Conservation (phyloP, 2,888 invertebrate species). For the Suillia variegata region DNA sequence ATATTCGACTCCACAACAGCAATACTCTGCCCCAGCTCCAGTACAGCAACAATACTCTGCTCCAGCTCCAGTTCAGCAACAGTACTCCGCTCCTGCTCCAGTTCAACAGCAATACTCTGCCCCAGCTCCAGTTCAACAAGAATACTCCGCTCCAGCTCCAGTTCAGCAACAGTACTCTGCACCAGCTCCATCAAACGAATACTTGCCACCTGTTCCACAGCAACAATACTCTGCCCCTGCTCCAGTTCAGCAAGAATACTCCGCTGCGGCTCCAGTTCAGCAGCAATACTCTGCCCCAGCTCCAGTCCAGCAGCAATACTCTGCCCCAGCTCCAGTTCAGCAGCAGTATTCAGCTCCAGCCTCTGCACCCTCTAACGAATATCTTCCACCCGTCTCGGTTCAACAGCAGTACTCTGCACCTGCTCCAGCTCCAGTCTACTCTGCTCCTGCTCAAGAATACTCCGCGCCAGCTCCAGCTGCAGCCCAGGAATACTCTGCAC, state of each 20-base stretch:
- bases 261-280: slow-evolving; percentile 12
- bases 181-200: slow-evolving; percentile 15
- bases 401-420: slow-evolving; percentile 20
- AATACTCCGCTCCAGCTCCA: slow-evolving; percentile 16
- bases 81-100: slow-evolving; percentile 27
- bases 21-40: slow-evolving; percentile 23
- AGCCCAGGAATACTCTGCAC: slow-evolving; percentile 12
- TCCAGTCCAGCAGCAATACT: slow-evolving; percentile 9
- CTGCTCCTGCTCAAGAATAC: slow-evolving; percentile 19
- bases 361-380: slow-evolving; percentile 13
- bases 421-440: slow-evolving; percentile 22
- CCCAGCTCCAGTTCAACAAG: slow-evolving; percentile 16
- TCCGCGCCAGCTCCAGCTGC: slow-evolving; percentile 29
- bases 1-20: slow-evolving; percentile 27
- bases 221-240: slow-evolving; percentile 28
- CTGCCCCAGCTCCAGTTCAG: slow-evolving; percentile 12
- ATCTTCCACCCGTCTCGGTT: slow-evolving; percentile 7
- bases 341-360: slow-evolving; percentile 23
- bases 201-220: slow-evolving; percentile 19
- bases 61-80: slow-evolving; percentile 21
- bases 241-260: slow-evolving; percentile 7
- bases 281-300: slow-evolving; percentile 17
- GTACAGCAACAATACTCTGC: slow-evolving; percentile 20
- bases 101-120: slow-evolving; percentile 4
- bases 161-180: slow-evolving; percentile 19